phyloP scores from a whole-genome alignment of 2,797 vertebrate genomes.

The Urosaurus nigricauda region DNA sequence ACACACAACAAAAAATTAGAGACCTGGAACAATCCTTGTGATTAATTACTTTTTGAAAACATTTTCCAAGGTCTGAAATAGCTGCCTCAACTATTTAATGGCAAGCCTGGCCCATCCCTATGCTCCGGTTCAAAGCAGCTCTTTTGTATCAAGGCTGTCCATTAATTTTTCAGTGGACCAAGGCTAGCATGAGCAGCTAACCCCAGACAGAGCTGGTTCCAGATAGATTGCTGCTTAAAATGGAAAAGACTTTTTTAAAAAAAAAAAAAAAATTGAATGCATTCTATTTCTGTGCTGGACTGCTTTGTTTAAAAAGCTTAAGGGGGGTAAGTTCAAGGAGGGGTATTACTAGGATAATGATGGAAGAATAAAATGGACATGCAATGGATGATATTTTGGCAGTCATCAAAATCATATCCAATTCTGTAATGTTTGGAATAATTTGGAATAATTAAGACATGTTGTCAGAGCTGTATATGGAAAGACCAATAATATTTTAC shows the following conservation, averaged over 20 bases:
- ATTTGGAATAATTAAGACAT: not conserved
- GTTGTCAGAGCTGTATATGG: not conserved
- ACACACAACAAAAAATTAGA: no score
- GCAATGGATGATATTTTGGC: not conserved
- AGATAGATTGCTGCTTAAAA: not conserved
- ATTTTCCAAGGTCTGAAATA: not conserved
- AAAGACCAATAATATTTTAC: not conserved
- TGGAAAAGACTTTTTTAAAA: not conserved
- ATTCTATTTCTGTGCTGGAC: not conserved
- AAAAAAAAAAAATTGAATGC: no score
- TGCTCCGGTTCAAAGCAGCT: not conserved
- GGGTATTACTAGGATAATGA: not conserved
- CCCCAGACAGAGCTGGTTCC: not conserved
- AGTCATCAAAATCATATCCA: not conserved
- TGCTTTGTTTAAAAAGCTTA: not conserved
- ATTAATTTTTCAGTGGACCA: not conserved
- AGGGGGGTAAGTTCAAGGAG: not conserved
- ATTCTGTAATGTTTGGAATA: not conserved
- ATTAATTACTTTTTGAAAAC: not conserved
- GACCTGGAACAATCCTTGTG: no score
- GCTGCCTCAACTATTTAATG: not conserved
- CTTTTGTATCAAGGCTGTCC: not conserved
- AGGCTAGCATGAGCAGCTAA: not conserved
- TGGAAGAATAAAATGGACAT: not conserved
- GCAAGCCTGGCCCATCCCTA: not conserved